A percentile compares a stretch with the other conserved stretches of the same genome.
These are phyloP conservation scores for Nesoenas mayeri DNA, from an alignment of 2,113 vertebrate genomes.

Conservation along the genomic window DNA sequence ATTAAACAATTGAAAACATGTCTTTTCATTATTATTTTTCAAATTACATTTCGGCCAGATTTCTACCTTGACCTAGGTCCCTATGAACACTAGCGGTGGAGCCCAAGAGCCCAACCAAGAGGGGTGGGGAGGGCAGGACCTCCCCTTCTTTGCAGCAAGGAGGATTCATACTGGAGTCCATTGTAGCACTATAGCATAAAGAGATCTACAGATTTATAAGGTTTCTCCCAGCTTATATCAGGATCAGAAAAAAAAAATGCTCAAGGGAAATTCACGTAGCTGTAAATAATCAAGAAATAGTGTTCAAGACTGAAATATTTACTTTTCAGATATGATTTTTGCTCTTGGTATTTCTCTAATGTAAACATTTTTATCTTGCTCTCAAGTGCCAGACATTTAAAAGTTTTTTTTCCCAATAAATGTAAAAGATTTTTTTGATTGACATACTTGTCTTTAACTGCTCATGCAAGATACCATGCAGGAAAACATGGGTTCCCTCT, in stretches of 20 bases:
- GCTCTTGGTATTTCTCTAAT: constrained; percentile 45
- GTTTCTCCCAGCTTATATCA: background rate
- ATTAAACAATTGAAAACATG: background rate
- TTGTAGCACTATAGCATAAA: fast-evolving
- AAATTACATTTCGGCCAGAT: background rate
- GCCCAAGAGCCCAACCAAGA: background rate
- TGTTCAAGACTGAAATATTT: constrained; percentile 34
- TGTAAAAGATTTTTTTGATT: background rate
- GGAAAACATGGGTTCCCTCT: background rate
- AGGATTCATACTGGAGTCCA: background rate
- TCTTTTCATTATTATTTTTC: background rate
- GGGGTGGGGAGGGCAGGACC: background rate
- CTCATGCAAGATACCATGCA: background rate
- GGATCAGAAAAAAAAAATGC: background rate
- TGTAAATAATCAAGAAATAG: constrained; percentile 46
- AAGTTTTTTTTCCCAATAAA: background rate
- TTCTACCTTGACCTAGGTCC: background rate
- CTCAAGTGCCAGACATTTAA: background rate
- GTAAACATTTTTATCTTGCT: constrained; percentile 63
- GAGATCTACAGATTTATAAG: background rate
- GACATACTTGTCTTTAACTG: background rate
- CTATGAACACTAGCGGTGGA: background rate
- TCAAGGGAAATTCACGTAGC: constrained; percentile 27
- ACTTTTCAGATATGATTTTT: constrained; percentile 59
- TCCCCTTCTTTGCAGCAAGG: background rate